Evolutionary conservation across 2,888 invertebrate species (phyloP).

Genomic region (Plagodis pulveraria): DNA sequence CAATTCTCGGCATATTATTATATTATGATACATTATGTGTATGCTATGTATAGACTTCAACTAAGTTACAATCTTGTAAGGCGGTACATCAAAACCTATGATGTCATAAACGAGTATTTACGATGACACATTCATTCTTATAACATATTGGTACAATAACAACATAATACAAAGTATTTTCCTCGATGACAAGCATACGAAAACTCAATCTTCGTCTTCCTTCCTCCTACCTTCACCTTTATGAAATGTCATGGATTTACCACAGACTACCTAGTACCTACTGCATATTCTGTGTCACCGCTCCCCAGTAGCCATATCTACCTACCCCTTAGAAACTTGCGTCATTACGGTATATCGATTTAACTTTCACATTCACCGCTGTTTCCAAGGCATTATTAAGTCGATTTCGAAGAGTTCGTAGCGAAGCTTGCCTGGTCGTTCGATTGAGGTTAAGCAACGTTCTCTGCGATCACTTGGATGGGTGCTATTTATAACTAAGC

Average conservation of each 20-base stretch:
- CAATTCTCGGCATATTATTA: too few relatives aligned
- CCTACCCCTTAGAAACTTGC: slow-evolving; percentile 41
- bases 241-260: slow-evolving; percentile 53
- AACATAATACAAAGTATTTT: slow-evolving; percentile 14
- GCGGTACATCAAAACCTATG: background rate
- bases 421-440: too few relatives aligned
- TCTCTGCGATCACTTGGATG: too few relatives aligned
- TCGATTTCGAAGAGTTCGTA: background rate
- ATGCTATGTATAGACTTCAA: too few relatives aligned
- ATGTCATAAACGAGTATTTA: slow-evolving; percentile 5
- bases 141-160: background rate
- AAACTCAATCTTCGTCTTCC: slow-evolving; percentile 19
- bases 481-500: too few relatives aligned
- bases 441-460: too few relatives aligned
- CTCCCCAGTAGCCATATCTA: slow-evolving; percentile 32
- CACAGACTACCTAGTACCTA: background rate
- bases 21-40: too few relatives aligned
- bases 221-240: slow-evolving; percentile 31
- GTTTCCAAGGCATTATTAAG: slow-evolving; percentile 43
- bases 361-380: slow-evolving; percentile 47
- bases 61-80: too few relatives aligned
- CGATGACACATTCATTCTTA: slow-evolving; percentile 13
- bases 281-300: slow-evolving; percentile 2
- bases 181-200: slow-evolving; percentile 18
- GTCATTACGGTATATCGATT: slow-evolving; percentile 63